These are phyloP conservation scores for Megalurothrips usitatus DNA, from an alignment of 2,888 invertebrate genomes.

Conservation along the genomic window DNA sequence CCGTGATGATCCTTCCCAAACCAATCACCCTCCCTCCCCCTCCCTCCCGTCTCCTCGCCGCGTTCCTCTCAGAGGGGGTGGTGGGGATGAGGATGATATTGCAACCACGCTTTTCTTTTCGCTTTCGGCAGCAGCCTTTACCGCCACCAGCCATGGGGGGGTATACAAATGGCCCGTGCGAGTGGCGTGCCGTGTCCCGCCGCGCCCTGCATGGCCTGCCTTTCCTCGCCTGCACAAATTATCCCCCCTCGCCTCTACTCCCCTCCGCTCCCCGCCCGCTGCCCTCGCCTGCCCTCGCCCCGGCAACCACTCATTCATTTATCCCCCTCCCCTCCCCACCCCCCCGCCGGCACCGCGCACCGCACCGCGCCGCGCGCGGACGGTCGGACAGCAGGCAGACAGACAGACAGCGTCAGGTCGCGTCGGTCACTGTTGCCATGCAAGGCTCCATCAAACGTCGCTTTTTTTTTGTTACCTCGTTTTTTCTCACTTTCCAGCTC, in stretches of 20 bases:
- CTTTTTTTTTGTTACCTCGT: not conserved
- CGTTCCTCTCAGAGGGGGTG: not conserved
- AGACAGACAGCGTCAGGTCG: not conserved
- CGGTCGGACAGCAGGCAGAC: not conserved
- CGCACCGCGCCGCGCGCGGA: not conserved
- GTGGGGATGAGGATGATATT: constrained; percentile 14
- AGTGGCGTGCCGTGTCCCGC: too few species aligned
- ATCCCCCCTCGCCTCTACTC: not conserved
- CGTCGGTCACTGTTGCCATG: not conserved
- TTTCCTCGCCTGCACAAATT: constrained; percentile 15
- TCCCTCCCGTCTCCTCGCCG: not conserved
- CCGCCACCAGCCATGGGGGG: not conserved
- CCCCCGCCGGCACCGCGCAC: not conserved
- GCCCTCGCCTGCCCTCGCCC: too few species aligned
- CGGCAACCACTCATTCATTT: constrained; percentile 12
- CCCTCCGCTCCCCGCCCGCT: not conserved
- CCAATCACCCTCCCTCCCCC: not conserved
- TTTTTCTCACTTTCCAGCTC: not conserved
- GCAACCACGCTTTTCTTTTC: constrained; percentile 9
- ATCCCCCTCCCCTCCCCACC: not conserved
- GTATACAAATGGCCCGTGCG: too few species aligned
- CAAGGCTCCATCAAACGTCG: not conserved
- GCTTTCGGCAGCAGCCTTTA: not conserved
- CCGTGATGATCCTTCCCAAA: not conserved
- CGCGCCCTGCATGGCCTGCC: not conserved